These are phyloP conservation scores for Corapipo altera DNA, from an alignment of 2,113 vertebrate species.

Conservation along the genomic window DNA sequence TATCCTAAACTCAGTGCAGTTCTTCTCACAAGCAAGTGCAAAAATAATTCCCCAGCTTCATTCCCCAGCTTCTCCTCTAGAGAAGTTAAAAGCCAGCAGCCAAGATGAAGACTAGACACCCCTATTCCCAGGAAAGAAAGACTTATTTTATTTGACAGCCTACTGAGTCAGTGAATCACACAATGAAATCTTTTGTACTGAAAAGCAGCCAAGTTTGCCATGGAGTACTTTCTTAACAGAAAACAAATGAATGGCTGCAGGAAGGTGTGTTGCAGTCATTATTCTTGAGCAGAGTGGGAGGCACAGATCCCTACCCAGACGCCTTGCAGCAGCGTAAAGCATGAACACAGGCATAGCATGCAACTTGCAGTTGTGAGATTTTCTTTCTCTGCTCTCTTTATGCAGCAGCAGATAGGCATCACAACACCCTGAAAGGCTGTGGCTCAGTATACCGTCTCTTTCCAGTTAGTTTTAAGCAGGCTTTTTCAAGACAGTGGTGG, in stretches of 20 bases:
- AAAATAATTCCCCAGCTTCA: neutral
- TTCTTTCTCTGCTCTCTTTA: neutral
- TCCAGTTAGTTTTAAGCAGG: neutral
- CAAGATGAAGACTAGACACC: neutral
- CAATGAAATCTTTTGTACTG: neutral
- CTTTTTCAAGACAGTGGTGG: neutral
- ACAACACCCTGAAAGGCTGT: neutral
- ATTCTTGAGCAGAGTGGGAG: neutral
- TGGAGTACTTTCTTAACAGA: neutral
- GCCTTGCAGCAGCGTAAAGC: neutral
- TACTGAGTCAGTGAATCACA: neutral
- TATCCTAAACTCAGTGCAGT: neutral
- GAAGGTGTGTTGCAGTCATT: neutral
- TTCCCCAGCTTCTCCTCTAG: neutral
- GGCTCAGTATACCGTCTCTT: neutral
- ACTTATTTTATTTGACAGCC: neutral
- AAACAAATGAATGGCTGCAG: neutral
- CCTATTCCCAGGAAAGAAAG: neutral
- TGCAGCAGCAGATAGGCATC: neutral
- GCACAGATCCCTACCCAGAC: neutral
- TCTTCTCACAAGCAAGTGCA: neutral
- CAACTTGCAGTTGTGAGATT: fast-evolving
- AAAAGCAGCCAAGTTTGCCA: neutral
- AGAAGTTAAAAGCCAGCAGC: neutral
- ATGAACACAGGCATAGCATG: neutral